Conservation (phyloP, 2,888 invertebrate species). For the Helobdella robusta region DNA sequence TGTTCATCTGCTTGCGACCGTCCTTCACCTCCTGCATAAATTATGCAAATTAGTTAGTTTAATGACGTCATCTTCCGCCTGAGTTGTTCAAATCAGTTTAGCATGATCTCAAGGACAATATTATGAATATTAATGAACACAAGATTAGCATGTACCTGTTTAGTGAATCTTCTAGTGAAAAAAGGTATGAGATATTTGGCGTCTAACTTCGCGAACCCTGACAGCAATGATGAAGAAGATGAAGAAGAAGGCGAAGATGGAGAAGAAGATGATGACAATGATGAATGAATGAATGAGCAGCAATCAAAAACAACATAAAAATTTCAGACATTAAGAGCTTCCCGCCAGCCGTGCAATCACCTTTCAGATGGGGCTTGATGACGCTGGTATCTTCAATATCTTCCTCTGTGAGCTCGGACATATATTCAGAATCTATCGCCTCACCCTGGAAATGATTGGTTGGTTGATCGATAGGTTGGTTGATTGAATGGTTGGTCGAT, state of each 20-base stretch:
- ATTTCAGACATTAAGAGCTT: slow-evolving; percentile 56
- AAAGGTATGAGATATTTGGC: slow-evolving; percentile 88
- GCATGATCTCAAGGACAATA: too few species aligned
- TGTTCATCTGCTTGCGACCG: slow-evolving; percentile 91
- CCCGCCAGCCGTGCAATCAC: too few species aligned
- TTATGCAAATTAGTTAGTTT: not conserved
- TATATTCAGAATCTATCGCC: slow-evolving; percentile 46
- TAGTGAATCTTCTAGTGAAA: slow-evolving; percentile 87
- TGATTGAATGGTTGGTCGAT: too few species aligned
- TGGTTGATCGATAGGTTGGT: too few species aligned
- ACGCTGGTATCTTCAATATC: slow-evolving; percentile 69
- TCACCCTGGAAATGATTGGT: slow-evolving; percentile 58
- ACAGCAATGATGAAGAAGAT: too few species aligned
- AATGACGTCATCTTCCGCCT: not conserved
- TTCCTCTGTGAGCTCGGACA: slow-evolving; percentile 57
- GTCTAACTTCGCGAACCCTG: slow-evolving; percentile 72
- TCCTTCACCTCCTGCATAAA: slow-evolving; percentile 74
- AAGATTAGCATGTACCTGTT: slow-evolving; percentile 70
- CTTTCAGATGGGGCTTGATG: slow-evolving; percentile 58
- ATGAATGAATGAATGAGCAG: too few species aligned
- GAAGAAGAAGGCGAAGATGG: not conserved
- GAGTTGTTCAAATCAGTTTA: not conserved
- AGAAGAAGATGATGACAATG: not conserved
- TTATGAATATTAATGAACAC: too few species aligned
- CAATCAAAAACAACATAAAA: too few species aligned